phyloP scores from a whole-genome alignment of 2,888 invertebrate genomes.

The Spisula subtruncata region DNA sequence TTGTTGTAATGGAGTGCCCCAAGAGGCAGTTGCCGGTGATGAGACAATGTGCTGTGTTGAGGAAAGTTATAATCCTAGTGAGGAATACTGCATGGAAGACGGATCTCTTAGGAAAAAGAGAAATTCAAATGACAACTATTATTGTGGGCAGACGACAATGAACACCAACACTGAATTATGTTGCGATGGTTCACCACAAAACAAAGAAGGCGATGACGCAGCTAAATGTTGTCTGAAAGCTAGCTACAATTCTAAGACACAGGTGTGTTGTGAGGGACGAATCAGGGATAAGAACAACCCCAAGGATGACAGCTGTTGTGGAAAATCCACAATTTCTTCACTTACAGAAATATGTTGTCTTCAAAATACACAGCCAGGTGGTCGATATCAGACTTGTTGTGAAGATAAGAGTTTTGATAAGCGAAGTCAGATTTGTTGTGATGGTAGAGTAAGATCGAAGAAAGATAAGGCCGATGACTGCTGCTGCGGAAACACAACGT shows the following conservation, averaged over 20 bases:
- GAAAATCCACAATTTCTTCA: constrained; percentile 52
- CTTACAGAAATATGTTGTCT: constrained; percentile 56
- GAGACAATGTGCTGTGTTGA: constrained; percentile 59
- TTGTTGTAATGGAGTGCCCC: constrained; percentile 55
- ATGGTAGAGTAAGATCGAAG: constrained; percentile 34
- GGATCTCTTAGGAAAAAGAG: constrained; percentile 46
- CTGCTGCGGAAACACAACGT: constrained; percentile 56
- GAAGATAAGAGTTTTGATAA: constrained; percentile 48
- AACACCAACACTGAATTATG: constrained; percentile 52
- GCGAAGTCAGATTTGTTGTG: constrained; percentile 40
- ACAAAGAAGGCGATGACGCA: constrained; percentile 30
- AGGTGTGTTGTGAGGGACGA: constrained; percentile 47
- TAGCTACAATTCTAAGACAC: constrained; percentile 52
- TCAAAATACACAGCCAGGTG: constrained; percentile 48
- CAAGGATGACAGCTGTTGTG: constrained; percentile 53
- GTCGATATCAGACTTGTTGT: constrained; percentile 48
- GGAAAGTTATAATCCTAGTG: constrained; percentile 52
- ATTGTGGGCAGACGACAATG: constrained; percentile 59
- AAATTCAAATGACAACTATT: constrained; percentile 46
- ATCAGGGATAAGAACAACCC: constrained; percentile 43
- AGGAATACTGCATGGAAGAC: constrained; percentile 51
- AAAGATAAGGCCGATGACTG: constrained; percentile 40
- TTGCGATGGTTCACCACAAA: constrained; percentile 50
- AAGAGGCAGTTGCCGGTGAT: constrained; percentile 48
- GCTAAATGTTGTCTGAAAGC: constrained; percentile 51